phyloP scores from a whole-genome alignment of 2,113 vertebrate genomes.

The Aptenodytes patagonicus region DNA sequence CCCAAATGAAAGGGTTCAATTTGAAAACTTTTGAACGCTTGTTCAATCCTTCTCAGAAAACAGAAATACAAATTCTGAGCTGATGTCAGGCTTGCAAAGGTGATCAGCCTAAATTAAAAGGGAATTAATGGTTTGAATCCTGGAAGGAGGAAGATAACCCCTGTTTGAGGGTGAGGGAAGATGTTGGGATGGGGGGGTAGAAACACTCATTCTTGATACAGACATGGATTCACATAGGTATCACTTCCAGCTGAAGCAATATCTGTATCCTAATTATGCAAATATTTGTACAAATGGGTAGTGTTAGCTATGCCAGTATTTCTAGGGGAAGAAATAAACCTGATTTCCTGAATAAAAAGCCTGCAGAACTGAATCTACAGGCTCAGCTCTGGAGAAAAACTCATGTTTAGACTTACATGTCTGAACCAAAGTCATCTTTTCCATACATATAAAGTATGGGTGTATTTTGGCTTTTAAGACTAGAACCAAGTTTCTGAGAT shows the following conservation, averaged over 20 bases:
- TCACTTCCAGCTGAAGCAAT: background rate
- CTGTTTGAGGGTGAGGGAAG: background rate
- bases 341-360: background rate
- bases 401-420: background rate
- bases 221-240: rapidly evolving
- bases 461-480: background rate
- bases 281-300: background rate
- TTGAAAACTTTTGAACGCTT: background rate
- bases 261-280: background rate
- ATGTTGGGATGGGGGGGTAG: no score
- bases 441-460: background rate
- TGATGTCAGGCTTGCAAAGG: background rate
- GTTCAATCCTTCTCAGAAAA: background rate
- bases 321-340: background rate
- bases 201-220: background rate
- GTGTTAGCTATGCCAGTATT: background rate
- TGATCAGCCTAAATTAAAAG: background rate
- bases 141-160: background rate
- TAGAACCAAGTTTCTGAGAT: background rate
- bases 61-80: background rate
- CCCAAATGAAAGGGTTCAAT: no score
- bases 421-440: background rate
- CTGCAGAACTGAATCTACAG: background rate
- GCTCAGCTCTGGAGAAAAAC: background rate
- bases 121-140: background rate